Conservation (phyloP, 2,888 invertebrate species). For the Acanthopleura granulata region DNA sequence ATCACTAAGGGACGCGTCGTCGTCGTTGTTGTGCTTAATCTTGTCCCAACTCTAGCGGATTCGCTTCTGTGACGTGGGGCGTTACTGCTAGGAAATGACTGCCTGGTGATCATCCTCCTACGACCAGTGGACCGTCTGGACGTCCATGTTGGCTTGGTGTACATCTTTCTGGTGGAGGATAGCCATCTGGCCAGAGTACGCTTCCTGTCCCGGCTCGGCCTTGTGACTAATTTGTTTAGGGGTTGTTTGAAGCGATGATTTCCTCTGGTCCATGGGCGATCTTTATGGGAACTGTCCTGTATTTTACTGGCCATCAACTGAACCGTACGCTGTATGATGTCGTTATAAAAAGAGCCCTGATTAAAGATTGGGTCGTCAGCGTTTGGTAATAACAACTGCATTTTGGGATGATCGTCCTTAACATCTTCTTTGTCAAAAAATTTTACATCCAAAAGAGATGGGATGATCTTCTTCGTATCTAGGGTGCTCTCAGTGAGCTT, state of each 20-base stretch:
- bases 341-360: background rate
- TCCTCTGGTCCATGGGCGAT: background rate
- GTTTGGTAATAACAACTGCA: background rate
- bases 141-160: background rate
- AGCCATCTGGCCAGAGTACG: background rate
- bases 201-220: background rate
- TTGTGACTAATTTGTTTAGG: background rate
- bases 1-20: background rate
- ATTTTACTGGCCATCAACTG: slow-evolving; percentile 1
- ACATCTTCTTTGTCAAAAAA: no score
- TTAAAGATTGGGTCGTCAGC: background rate
- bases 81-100: background rate
- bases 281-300: background rate
- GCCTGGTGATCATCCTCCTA: background rate
- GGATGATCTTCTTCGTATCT: background rate
- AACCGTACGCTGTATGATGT: background rate
- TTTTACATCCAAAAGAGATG: no score
- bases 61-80: background rate
- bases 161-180: background rate
- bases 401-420: background rate
- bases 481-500: background rate
- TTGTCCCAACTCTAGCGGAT: background rate
- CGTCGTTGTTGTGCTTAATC: no score
- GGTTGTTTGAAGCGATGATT: background rate
- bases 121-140: background rate